phyloP scores from a whole-genome alignment of 2,797 vertebrate genomes.

The Forpus xanthops region DNA sequence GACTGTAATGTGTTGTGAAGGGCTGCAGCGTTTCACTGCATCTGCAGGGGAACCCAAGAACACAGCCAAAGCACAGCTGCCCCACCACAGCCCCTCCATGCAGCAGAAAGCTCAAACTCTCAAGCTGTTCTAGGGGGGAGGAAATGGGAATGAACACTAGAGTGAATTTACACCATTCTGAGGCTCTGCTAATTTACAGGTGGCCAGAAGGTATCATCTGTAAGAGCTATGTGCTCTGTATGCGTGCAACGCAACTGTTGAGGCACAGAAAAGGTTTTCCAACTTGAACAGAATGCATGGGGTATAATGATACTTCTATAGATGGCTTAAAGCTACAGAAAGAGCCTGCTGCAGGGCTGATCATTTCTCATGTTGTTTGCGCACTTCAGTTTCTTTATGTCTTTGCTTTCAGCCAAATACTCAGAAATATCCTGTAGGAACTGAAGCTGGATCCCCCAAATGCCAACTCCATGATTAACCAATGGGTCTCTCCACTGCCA shows the following conservation, averaged over 20 bases:
- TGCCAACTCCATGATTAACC: neutral
- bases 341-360: neutral
- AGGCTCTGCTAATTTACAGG: neutral
- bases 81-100: neutral
- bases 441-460: neutral
- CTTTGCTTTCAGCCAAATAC: neutral
- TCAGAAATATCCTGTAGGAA: neutral
- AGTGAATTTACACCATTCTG: neutral
- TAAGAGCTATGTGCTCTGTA: neutral
- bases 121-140: neutral
- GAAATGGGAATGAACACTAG: neutral
- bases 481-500: neutral
- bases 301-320: neutral
- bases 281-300: neutral
- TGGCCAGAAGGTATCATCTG: neutral
- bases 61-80: neutral
- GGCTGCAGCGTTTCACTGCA: neutral
- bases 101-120: neutral
- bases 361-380: neutral
- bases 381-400: neutral
- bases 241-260: neutral
- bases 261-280: neutral
- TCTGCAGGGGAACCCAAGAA: neutral
- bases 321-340: constrained; percentile 8
- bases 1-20: accelerated